Evolutionary conservation across 2,888 invertebrate species (phyloP), one percentile per base, ranked within the genome.

Genomic region (Leptinotarsa juncta): DNA sequence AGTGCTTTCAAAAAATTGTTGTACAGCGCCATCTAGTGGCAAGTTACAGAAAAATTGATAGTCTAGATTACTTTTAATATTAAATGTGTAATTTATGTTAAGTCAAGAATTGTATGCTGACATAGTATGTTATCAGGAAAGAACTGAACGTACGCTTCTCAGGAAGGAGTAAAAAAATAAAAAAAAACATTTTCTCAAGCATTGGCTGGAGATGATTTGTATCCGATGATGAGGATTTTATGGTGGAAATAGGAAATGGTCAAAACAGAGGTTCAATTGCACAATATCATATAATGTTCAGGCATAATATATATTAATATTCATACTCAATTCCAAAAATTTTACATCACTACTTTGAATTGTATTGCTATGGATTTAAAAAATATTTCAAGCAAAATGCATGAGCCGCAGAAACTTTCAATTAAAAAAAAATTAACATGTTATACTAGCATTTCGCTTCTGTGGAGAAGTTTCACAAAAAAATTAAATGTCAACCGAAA

Each of bases 241-340:
- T 23, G 57, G 15, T 15, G 57, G 23, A 23, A 23, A 49, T 70
- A 51, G 65, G 51, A 60, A 66, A 26, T 70, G 66, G 55, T 69
- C 65, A 72, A 74, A 48, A 62, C 55, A 62, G 53, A 32, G 57
- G 62, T 75, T 73, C 53, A 76, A 69, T 69, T 69, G 69, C 69
- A 69, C 69, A 69, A 69, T 60, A 69, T 69, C 53, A 69, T 69
- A 53, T 69, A 69, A 76, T 76, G 76, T 76, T 76, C 76, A 73
- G 72, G 76, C 73, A 76, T 76, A 73, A 76, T 76, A 75, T 75
- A 75, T 75, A 76, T 76, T 76, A 76, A 76, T 76, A 76, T 73
- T 76, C 73, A 76, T 76, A 73, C 67, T 76, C 76, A 76, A 76
- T 76, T 76, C 76, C 72, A 76, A 70, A 75, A 66, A 76, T 73